Base-by-base conservation (phyloP, 2,113 vertebrate species). In the Prochilodus magdalenae region DNA sequence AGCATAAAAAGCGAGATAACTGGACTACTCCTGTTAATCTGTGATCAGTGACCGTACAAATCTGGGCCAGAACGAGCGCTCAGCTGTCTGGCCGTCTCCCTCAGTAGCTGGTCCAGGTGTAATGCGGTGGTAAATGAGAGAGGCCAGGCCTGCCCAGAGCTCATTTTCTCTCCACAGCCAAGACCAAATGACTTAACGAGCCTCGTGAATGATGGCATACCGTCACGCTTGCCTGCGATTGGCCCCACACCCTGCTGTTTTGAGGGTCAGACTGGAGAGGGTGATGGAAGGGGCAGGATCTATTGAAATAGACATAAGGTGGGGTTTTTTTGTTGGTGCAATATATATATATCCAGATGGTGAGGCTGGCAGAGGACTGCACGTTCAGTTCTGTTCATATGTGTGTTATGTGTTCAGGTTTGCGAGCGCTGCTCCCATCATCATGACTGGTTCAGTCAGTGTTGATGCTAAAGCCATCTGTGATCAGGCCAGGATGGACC, bases 161-260 rank as follows among this genome's bases (percentile, higher is more conserved):
- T 73, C 29, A 15, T 65, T 80, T 27, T 36, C 47, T n/a, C 18
- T 77, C 51, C n/a, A 55, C 22, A 55, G 75, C 75, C 14, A 33
- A 67, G 13, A 24, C 26, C 36, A 51, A 36, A 73, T 55, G 22
- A 81, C 59, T 55, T 74, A 74, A 73, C 40, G 20, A 80, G 26
- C 69, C 20, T 11, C 13, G 44, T 74, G 79, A 66, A 74, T 55
- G 59, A 81, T 55, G 11, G n/a, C 47, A 74, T 36, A 36, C n/a
- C n/a, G 22, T 81, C 57, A 73, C 14, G 40, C 29, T 20, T 55
- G 27, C 20, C 60, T 36, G n/a, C 18, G 69, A 73, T 33, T 49
- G 53, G 33, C 16, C 36, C 20, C 49, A 67, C 36, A 14, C 15
- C 67, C 55, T 49, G 36, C 53, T 65, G 79, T 63, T 60, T 63